phyloP scores from a whole-genome alignment of 2,113 vertebrate genomes.

The Podarcis muralis region DNA sequence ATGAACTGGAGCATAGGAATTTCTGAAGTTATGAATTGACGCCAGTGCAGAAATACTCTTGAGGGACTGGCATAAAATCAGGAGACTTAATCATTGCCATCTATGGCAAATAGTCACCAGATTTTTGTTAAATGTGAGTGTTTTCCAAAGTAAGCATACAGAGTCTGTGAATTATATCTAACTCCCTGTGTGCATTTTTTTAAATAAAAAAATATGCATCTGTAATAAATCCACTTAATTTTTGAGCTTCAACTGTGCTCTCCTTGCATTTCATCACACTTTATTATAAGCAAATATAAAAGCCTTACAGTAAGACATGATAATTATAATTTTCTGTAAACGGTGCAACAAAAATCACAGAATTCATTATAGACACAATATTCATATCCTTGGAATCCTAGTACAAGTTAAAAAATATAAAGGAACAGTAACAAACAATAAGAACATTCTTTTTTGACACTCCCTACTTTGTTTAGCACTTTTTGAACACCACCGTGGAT shows the following conservation, averaged over 20 bases:
- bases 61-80: not conserved
- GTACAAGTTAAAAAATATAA: conserved; percentile 6
- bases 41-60: not conserved
- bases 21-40: conserved; percentile 4
- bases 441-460: not conserved
- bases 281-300: conserved; percentile 37
- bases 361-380: conserved; percentile 6
- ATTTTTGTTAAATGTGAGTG: conserved; percentile 1
- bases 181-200: not conserved
- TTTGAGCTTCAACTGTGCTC: conserved; percentile 5
- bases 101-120: not conserved
- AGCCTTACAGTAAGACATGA: conserved; percentile 5
- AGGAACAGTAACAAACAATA: not conserved
- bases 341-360: not conserved
- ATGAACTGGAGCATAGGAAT: not conserved
- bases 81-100: not conserved
- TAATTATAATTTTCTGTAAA: conserved; percentile 29
- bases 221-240: conserved; percentile 29
- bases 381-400: not conserved
- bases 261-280: conserved; percentile 34
- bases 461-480: rapidly evolving
- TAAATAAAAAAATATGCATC: too few species aligned
- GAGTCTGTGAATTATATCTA: not conserved
- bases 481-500: not conserved
- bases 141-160: not conserved